These are phyloP conservation scores for Willowsia nigromaculata DNA, from an alignment of 2,888 invertebrate genomes.

Conservation along the genomic window DNA sequence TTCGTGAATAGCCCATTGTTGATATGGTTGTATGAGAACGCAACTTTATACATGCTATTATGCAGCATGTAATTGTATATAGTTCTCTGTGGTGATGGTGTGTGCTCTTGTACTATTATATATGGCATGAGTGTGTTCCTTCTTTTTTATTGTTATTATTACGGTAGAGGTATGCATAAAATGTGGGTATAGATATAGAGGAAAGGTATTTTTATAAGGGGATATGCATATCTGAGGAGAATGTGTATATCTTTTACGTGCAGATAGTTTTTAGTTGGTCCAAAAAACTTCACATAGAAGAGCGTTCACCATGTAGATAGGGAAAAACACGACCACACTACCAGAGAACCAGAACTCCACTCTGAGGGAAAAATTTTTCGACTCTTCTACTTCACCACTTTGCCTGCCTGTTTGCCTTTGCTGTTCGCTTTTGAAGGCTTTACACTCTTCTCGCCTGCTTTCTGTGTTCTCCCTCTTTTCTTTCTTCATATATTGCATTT, in stretches of 20 bases:
- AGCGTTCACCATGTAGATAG: not conserved
- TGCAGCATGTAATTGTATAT: not conserved
- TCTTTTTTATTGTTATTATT: not conserved
- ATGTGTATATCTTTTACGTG: not conserved
- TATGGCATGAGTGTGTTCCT: not conserved
- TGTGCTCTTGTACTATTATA: not conserved
- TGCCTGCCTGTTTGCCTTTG: not conserved
- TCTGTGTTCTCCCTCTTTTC: not conserved
- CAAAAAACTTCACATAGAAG: not conserved
- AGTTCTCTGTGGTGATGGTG: not conserved
- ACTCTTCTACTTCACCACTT: conserved; percentile 38
- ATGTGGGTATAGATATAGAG: not conserved
- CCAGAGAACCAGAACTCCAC: conserved; percentile 22
- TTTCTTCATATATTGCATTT: not conserved
- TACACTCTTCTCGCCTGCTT: not conserved
- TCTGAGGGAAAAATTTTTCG: conserved; percentile 18
- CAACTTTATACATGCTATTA: not conserved
- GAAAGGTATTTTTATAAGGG: not conserved
- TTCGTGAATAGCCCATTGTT: not conserved
- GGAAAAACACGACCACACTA: conserved; percentile 19
- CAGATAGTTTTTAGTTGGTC: conserved; percentile 1
- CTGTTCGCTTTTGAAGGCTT: not conserved
- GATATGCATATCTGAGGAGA: not conserved
- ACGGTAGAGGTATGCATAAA: conserved; percentile 23
- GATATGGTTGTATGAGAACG: not conserved